Evolutionary conservation across 2,888 invertebrate genomes (phyloP).

Genomic region (Prosopocoilus inquinatus): DNA sequence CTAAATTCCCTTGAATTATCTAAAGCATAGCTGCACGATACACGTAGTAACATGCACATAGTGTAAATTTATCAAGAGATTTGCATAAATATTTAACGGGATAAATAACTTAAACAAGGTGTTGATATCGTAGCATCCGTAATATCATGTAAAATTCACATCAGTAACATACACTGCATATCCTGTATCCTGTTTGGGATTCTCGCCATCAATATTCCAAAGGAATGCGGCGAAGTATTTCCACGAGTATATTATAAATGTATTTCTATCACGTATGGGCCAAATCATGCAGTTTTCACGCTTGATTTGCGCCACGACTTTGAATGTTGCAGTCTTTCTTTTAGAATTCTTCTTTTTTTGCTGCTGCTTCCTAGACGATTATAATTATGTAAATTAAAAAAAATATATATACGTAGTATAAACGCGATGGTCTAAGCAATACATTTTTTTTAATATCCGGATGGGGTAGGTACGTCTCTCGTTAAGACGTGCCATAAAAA

Average conservation of each 20-base stretch:
- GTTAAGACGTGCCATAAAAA: too few relatives aligned
- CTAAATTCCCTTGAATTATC: too few relatives aligned
- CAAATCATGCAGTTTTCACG: conserved; percentile 30
- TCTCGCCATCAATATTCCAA: conserved; percentile 23
- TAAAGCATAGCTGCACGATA: too few relatives aligned
- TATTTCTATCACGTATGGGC: conserved; percentile 25
- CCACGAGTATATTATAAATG: conserved; percentile 16
- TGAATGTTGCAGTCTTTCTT: neutral
- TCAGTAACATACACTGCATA: conserved; percentile 14
- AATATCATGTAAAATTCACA: conserved; percentile 16
- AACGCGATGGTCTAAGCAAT: too few relatives aligned
- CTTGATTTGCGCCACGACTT: conserved; percentile 24
- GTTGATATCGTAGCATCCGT: conserved; percentile 5
- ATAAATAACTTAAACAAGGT: neutral
- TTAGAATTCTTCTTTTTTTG: neutral
- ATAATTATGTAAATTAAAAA: too few relatives aligned
- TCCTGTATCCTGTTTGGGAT: conserved; percentile 13
- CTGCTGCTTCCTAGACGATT: too few relatives aligned
- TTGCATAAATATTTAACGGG: neutral
- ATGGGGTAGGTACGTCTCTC: too few relatives aligned
- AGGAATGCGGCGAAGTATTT: conserved; percentile 14
- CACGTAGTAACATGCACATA: neutral
- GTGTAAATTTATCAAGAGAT: neutral
- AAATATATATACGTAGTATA: too few relatives aligned
- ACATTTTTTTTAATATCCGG: too few relatives aligned